These are phyloP conservation scores for Cepaea hortensis DNA, from an alignment of 2,888 invertebrate species.

Conservation along the genomic window DNA sequence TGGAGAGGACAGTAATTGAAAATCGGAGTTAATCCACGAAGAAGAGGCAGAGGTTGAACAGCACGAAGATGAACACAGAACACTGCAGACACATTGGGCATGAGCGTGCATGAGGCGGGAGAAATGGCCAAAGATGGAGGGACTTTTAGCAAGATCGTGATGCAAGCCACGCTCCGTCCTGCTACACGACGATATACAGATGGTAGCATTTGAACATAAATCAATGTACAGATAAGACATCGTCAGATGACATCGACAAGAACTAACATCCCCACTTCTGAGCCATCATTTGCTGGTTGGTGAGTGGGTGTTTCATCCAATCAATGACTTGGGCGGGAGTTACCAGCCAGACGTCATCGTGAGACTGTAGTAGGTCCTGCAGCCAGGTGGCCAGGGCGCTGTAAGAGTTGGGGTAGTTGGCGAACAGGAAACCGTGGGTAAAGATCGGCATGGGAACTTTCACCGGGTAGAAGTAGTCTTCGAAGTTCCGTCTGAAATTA, in stretches of 20 bases:
- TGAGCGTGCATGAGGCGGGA: no score
- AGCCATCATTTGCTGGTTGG: constrained; percentile 24
- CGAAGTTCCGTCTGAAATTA: constrained; percentile 25
- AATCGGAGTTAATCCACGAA: no score
- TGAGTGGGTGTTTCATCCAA: constrained; percentile 33
- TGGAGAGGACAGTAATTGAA: no score
- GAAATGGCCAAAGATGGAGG: no score
- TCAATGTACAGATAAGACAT: neutral
- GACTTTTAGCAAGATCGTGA: no score
- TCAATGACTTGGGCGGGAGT: constrained; percentile 38
- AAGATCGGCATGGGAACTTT: constrained; percentile 34
- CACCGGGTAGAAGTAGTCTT: constrained; percentile 30
- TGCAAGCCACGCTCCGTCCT: no score
- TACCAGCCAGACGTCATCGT: constrained; percentile 28
- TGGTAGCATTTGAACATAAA: neutral
- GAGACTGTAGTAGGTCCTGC: neutral
- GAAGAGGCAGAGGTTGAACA: no score
- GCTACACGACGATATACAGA: no score
- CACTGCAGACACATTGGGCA: no score
- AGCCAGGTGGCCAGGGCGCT: constrained; percentile 22
- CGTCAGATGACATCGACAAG: neutral
- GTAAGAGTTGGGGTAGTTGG: constrained; percentile 6
- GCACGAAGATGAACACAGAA: no score
- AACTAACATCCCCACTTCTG: constrained; percentile 39
- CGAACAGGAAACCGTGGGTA: constrained; percentile 28